These are phyloP conservation scores for Epistrophe grossulariae DNA, from an alignment of 2,888 invertebrate species.

Conservation along the genomic window DNA sequence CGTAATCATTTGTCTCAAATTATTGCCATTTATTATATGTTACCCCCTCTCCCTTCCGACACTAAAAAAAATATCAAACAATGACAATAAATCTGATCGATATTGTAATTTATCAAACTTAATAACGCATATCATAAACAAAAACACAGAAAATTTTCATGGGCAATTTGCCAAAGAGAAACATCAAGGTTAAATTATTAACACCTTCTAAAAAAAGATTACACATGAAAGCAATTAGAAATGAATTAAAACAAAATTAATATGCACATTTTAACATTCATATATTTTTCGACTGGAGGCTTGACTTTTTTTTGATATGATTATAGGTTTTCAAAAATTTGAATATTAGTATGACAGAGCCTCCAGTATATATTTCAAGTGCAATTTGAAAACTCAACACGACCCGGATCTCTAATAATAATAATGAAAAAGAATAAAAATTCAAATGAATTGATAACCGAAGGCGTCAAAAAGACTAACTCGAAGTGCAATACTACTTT, in stretches of 20 bases:
- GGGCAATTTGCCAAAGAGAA: slow-evolving; percentile 46
- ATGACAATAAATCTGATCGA: slow-evolving; percentile 38
- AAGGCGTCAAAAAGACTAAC: slow-evolving; percentile 42
- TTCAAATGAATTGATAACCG: slow-evolving; percentile 34
- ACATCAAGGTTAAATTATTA: slow-evolving; percentile 42
- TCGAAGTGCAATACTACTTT: slow-evolving; percentile 57
- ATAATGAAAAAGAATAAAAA: slow-evolving; percentile 7
- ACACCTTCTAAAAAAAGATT: slow-evolving; percentile 25
- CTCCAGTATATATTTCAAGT: slow-evolving; percentile 43
- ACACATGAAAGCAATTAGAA: slow-evolving; percentile 35
- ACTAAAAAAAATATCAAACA: background rate
- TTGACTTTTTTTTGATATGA: background rate
- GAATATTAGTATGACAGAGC: background rate
- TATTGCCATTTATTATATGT: background rate
- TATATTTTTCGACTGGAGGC: background rate
- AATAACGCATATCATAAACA: slow-evolving; percentile 37
- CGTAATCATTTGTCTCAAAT: slow-evolving; percentile 8
- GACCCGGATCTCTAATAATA: slow-evolving; percentile 66
- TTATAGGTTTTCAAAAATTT: slow-evolving; percentile 25
- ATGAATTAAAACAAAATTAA: slow-evolving; percentile 5
- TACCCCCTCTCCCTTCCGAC: too few species aligned
- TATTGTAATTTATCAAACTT: slow-evolving; percentile 51
- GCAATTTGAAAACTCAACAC: slow-evolving; percentile 47
- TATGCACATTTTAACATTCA: background rate
- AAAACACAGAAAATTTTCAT: background rate